Conservation (phyloP, 1,140 invertebrate species). For the Andrena cerasifolii region DNA sequence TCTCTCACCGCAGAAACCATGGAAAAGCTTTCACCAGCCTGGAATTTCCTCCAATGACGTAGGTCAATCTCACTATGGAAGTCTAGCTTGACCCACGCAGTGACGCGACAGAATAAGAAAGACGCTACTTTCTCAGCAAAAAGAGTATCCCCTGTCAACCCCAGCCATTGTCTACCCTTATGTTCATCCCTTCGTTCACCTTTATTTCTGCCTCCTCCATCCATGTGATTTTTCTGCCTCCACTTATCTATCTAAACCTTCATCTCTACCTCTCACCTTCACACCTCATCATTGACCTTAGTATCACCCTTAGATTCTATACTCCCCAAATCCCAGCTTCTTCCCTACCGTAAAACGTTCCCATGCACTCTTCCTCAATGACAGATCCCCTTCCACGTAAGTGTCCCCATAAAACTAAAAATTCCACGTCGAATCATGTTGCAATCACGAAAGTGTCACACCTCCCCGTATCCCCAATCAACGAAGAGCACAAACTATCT, state of each 20-base stretch:
- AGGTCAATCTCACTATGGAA: slow-evolving; percentile 30
- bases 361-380: too few relatives aligned
- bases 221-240: background rate
- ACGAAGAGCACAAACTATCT: too few relatives aligned
- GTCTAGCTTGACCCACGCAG: background rate
- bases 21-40: background rate
- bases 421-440: too few relatives aligned
- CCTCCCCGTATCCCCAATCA: too few relatives aligned
- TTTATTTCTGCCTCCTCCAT: background rate
- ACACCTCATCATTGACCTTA: too few relatives aligned
- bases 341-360: too few relatives aligned
- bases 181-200: background rate
- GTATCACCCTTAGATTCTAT: too few relatives aligned
- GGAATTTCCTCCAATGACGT: background rate
- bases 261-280: too few relatives aligned
- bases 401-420: too few relatives aligned
- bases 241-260: background rate
- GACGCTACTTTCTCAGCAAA: background rate
- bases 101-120: slow-evolving; percentile 1
- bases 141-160: background rate
- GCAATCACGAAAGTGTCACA: too few relatives aligned
- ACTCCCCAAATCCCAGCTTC: too few relatives aligned
- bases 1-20: slow-evolving; percentile 9
- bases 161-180: background rate
- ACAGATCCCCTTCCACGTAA: too few relatives aligned